phyloP scores from a whole-genome alignment of 2,888 invertebrate genomes.

The Notodonta dromedarius region DNA sequence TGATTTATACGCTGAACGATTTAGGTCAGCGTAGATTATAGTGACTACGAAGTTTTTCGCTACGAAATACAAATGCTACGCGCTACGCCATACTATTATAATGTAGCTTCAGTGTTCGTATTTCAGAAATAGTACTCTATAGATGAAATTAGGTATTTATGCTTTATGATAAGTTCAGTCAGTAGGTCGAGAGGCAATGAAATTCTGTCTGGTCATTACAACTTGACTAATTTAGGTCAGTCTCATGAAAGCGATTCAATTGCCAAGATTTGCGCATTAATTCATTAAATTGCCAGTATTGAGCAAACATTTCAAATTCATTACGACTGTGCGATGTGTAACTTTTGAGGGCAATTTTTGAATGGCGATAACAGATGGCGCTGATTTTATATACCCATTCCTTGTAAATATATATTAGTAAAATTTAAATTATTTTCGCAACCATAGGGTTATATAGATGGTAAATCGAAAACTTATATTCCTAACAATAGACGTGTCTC shows the following conservation, averaged over 20 bases:
- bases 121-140: no score
- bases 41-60: background rate
- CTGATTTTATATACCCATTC: background rate
- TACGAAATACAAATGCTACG: background rate
- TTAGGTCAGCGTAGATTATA: no score
- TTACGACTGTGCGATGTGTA: background rate
- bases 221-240: background rate
- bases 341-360: background rate
- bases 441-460: no score
- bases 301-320: background rate
- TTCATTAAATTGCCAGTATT: background rate
- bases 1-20: no score
- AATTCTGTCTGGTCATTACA: background rate
- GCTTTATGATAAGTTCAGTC: background rate
- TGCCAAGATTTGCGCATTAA: background rate
- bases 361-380: background rate
- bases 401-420: no score
- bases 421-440: no score
- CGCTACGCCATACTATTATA: background rate
- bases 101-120: no score
- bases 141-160: no score
- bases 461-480: no score
- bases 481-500: background rate
- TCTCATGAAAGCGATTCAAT: background rate
- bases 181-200: constrained; percentile 17